Percentiles rank a stretch among this genome's conserved stretches.
Conservation (phyloP, 2,888 invertebrate genomes). For the Andrena chrysosceles region DNA sequence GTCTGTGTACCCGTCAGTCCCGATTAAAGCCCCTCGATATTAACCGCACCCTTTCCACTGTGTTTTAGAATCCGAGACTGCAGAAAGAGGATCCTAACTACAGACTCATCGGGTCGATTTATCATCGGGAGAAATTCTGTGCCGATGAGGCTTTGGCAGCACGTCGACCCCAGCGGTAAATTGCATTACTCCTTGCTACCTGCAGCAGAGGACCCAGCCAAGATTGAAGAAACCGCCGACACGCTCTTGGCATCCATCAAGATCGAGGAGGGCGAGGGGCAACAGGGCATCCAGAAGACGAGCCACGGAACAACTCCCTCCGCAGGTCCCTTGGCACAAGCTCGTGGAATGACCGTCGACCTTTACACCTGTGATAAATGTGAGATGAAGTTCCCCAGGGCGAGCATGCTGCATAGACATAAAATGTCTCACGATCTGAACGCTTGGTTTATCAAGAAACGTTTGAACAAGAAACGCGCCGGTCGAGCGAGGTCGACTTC, state of each 20-base stretch:
- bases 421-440: conserved; percentile 60
- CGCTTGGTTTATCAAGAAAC: conserved; percentile 38
- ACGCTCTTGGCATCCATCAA: conserved; percentile 37
- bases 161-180: conserved; percentile 46
- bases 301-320: not conserved
- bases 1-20: conserved; percentile 37
- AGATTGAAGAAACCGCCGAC: conserved; percentile 5
- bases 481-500: not conserved
- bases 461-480: not conserved
- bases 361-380: conserved; percentile 75
- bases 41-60: conserved; percentile 52
- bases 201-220: not conserved
- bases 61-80: conserved; percentile 73
- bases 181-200: conserved; percentile 55
- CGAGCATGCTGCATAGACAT: conserved; percentile 76
- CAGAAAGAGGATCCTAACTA: conserved; percentile 46
- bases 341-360: conserved; percentile 43
- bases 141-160: conserved; percentile 66
- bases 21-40: conserved; percentile 2
- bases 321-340: conserved; percentile 8
- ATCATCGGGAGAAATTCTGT: conserved; percentile 58
- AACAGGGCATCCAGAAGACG: conserved; percentile 3
- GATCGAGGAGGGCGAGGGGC: conserved; percentile 30
- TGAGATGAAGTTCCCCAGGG: conserved; percentile 74
- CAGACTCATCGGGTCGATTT: conserved; percentile 57